Conservation (phyloP, 1,140 invertebrate genomes). For the Drosophila repleta region DNA sequence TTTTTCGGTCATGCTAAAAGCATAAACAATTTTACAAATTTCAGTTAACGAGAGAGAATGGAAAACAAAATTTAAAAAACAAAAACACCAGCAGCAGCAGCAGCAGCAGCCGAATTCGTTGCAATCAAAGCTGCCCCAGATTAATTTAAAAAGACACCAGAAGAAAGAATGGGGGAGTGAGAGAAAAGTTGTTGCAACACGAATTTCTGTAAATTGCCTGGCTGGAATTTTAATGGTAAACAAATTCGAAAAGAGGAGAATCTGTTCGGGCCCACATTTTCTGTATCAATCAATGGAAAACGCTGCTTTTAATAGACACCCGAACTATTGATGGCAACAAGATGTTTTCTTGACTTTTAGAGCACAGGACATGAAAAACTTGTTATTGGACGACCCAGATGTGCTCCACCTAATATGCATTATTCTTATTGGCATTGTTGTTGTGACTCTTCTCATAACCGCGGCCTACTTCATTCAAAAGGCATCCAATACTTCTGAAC, state of each 20-base stretch:
- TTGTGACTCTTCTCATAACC: too few relatives aligned
- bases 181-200: conserved; percentile 55
- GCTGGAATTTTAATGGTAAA: conserved; percentile 79
- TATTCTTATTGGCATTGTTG: neutral
- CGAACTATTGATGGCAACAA: conserved; percentile 72
- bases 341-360: conserved; percentile 35
- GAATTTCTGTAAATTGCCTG: conserved; percentile 80
- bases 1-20: conserved; percentile 52
- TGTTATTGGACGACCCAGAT: too few relatives aligned
- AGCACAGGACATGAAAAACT: too few relatives aligned
- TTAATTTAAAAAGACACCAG: conserved; percentile 73
- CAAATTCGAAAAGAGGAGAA: conserved; percentile 31
- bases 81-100: neutral
- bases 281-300: conserved; percentile 28
- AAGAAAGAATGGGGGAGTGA: neutral
- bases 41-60: conserved; percentile 32
- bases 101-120: conserved; percentile 15
- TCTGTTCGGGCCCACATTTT: conserved; percentile 16
- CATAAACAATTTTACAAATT: conserved; percentile 70
- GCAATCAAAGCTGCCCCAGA: conserved; percentile 78
- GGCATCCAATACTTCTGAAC: too few relatives aligned
- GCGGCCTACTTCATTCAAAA: too few relatives aligned
- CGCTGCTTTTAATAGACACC: conserved; percentile 77
- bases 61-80: neutral
- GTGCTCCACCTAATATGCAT: neutral